Conservation (phyloP, 1,140 invertebrate genomes). For the Araneus ventricosus region DNA sequence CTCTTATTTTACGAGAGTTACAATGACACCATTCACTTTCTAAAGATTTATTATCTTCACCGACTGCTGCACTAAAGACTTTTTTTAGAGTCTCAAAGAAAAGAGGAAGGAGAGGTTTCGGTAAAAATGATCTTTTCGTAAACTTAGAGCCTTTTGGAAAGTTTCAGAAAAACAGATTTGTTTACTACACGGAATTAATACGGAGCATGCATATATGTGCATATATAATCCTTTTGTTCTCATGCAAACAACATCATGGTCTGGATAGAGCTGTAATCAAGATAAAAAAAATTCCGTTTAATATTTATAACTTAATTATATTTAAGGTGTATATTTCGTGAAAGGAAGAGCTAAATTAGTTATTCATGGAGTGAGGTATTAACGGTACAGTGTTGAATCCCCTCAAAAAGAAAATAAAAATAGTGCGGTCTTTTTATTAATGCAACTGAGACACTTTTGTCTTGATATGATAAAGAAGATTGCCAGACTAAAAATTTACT, state of each 20-base stretch:
- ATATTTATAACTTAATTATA: constrained; percentile 23
- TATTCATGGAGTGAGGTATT: neutral
- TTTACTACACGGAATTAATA: neutral
- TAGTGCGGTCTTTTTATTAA: neutral
- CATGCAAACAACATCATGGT: neutral
- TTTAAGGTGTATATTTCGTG: neutral
- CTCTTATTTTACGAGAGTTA: neutral
- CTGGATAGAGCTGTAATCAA: neutral
- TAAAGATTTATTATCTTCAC: constrained; percentile 2
- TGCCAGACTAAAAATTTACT: too few relatives aligned
- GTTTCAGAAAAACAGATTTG: neutral
- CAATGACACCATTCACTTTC: neutral
- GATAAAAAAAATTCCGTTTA: neutral
- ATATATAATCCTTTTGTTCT: neutral
- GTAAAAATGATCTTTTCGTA: neutral
- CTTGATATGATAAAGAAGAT: too few relatives aligned
- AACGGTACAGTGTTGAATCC: neutral
- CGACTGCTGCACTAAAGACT: neutral
- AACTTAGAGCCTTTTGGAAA: neutral
- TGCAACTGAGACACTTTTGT: too few relatives aligned
- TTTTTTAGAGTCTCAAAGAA: neutral
- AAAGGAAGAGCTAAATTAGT: neutral
- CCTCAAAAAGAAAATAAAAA: neutral
- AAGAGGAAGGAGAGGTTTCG: neutral
- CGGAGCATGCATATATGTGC: neutral